Conservation (phyloP, 2,113 vertebrate genomes). For the Mandrillus leucophaeus region DNA sequence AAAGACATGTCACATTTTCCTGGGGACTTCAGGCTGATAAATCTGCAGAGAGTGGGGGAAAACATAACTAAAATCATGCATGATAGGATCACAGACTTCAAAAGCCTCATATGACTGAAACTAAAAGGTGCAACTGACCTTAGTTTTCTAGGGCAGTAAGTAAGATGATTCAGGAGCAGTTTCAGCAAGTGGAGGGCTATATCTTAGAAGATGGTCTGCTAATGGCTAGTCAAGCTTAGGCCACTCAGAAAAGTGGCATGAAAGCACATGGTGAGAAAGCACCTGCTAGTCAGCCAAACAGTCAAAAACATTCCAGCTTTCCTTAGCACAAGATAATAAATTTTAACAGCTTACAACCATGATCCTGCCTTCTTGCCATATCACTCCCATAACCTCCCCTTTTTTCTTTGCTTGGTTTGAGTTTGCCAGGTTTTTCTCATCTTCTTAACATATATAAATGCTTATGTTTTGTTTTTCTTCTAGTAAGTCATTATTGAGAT, state of each 20-base stretch:
- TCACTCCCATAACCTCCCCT: not conserved
- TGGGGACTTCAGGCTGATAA: not conserved
- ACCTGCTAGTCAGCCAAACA: not conserved
- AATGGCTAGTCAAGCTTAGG: not conserved
- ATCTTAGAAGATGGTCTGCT: not conserved
- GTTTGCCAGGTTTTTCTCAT: not conserved
- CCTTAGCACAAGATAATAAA: not conserved
- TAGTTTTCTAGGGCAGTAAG: not conserved
- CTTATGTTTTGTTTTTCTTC: not conserved
- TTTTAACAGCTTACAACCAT: not conserved
- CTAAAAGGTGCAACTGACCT: not conserved
- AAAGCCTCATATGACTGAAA: conserved; percentile 18
- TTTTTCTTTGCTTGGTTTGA: conserved; percentile 13
- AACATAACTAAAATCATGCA: conserved; percentile 14
- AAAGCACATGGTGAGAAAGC: not conserved
- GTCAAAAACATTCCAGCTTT: not conserved
- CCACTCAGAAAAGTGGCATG: not conserved
- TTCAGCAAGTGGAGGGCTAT: not conserved
- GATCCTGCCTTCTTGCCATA: not conserved
- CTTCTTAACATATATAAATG: not conserved
- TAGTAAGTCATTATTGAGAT: conserved; percentile 13
- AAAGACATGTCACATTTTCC: conserved; percentile 9
- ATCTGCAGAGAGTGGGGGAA: not conserved
- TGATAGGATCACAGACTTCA: not conserved
- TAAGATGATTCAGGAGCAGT: not conserved